Conservation (phyloP, 2,888 invertebrate genomes). For the Thyatira batis region DNA sequence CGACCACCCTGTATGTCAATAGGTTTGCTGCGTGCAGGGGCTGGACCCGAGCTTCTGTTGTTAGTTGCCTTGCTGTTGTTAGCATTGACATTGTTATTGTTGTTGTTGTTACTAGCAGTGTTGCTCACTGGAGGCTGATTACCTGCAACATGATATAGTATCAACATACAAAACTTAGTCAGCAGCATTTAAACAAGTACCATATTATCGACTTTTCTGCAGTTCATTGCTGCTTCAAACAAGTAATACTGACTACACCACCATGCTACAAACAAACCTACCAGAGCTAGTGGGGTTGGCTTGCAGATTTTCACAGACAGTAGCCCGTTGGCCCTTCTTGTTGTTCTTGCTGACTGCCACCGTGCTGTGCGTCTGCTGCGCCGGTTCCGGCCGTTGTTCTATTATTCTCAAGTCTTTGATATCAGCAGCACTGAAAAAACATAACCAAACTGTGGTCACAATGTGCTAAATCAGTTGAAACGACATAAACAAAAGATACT, state of each 20-base stretch:
- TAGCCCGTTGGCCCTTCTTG: conserved; percentile 60
- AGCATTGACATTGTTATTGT: neutral
- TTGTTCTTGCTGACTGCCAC: conserved; percentile 58
- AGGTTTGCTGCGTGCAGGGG: conserved; percentile 61
- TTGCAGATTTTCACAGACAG: conserved; percentile 69
- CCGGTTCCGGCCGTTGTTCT: conserved; percentile 78
- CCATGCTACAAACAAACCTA: conserved; percentile 12
- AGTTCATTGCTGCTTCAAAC: no score
- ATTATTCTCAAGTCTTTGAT: conserved; percentile 90
- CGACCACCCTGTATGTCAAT: conserved; percentile 62
- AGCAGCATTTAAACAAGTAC: no score
- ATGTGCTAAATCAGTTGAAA: neutral
- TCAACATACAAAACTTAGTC: no score
- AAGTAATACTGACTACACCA: no score
- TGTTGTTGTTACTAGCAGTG: conserved; percentile 21
- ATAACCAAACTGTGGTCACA: neutral
- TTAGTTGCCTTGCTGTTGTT: conserved; percentile 12
- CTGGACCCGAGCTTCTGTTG: conserved; percentile 17
- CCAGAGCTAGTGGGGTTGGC: conserved; percentile 59
- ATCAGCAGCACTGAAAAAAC: conserved; percentile 83
- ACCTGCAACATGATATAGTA: conserved; percentile 14
- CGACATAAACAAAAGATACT: conserved; percentile 22
- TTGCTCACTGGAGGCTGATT: conserved; percentile 18
- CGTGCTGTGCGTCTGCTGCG: conserved; percentile 65
- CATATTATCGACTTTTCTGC: neutral